Evolutionary conservation across 2,113 vertebrate species (phyloP).

Genomic region (Paradisaea rubra): DNA sequence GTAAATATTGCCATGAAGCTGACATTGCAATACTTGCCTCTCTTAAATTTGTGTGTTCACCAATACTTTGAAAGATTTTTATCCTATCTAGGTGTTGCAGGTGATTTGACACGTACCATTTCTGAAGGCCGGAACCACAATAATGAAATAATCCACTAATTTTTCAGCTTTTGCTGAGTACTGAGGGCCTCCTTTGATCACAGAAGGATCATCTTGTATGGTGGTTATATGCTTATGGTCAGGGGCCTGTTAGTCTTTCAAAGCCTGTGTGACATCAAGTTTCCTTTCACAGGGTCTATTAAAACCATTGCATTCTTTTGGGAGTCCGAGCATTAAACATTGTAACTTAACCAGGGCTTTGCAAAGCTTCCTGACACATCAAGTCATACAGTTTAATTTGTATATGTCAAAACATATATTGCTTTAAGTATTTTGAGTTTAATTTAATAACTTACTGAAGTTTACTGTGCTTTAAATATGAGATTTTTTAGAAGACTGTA

Average conservation of each 20-base stretch:
- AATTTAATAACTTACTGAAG: neutral
- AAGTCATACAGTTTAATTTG: neutral
- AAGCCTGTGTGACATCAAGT: neutral
- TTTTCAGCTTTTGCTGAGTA: neutral
- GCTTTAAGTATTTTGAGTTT: neutral
- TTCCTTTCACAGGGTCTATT: neutral
- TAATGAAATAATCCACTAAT: neutral
- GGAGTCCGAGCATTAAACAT: neutral
- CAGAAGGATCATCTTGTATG: neutral
- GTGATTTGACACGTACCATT: neutral
- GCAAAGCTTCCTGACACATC: neutral
- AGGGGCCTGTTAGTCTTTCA: neutral
- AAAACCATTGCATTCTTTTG: neutral
- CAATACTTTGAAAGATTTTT: neutral
- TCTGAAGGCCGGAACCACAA: neutral
- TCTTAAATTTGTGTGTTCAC: neutral
- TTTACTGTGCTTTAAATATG: neutral
- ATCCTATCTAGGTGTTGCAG: neutral
- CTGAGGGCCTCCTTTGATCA: neutral
- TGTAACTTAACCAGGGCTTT: neutral
- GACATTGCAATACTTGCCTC: neutral
- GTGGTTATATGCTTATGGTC: neutral
- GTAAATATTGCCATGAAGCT: neutral
- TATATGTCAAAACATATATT: neutral
- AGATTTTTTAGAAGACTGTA: neutral